Conservation (phyloP, 2,113 vertebrate species). For the Cyrtonyx montezumae region DNA sequence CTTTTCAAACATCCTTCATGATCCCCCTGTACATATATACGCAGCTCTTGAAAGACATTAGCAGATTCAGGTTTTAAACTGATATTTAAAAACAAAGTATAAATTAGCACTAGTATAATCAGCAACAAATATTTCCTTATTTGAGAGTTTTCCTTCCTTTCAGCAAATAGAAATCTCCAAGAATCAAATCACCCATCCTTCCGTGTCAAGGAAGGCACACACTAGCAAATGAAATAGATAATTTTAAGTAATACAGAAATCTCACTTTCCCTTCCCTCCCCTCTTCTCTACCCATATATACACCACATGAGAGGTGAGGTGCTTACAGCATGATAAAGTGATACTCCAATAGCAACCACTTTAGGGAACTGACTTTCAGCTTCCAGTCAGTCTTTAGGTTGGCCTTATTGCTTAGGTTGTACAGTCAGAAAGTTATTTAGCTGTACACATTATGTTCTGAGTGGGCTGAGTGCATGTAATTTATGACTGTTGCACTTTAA, state of each 20-base stretch:
- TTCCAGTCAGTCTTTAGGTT: conserved; percentile 54
- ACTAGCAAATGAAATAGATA: conserved; percentile 12
- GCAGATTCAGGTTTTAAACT: background rate
- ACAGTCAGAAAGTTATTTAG: conserved; percentile 76
- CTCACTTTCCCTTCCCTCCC: conserved; percentile 7
- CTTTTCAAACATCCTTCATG: background rate
- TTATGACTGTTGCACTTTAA: conserved; percentile 77
- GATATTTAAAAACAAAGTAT: background rate
- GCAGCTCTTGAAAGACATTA: background rate
- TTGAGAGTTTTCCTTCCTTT: background rate
- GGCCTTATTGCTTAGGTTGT: conserved; percentile 65
- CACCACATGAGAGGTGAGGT: background rate
- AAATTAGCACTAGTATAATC: background rate
- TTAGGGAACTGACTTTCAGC: conserved; percentile 17
- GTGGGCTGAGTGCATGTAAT: conserved; percentile 71
- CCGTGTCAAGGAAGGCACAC: background rate
- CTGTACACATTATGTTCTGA: conserved; percentile 69
- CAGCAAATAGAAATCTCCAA: background rate
- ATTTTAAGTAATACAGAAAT: conserved; percentile 29
- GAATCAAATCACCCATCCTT: background rate
- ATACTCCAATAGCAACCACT: background rate
- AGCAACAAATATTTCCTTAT: background rate
- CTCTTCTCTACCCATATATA: background rate
- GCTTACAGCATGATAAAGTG: conserved; percentile 47
- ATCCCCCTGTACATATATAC: background rate